A percentile compares a stretch with the other conserved stretches of the same genome.
Conservation (phyloP, 1,140 invertebrate genomes). For the Lerema accius region DNA sequence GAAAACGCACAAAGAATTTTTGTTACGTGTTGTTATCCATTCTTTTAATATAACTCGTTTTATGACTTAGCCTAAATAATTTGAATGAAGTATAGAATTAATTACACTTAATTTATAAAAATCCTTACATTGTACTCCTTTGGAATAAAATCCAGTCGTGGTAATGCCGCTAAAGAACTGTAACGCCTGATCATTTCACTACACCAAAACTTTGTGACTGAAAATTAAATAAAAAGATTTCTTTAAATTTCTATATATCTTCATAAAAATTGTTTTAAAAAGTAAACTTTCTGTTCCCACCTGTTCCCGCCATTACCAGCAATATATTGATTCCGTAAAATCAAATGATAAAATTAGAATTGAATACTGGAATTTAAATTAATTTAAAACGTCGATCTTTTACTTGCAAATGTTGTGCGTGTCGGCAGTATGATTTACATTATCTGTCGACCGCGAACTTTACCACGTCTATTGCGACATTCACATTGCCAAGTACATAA, state of each 20-base stretch:
- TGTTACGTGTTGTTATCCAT: too few species aligned
- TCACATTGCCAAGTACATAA: too few species aligned
- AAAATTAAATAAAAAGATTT: slow-evolving; percentile 24
- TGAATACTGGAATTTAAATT: slow-evolving; percentile 35
- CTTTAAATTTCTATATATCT: too few species aligned
- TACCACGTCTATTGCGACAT: too few species aligned
- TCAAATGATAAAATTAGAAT: slow-evolving; percentile 25
- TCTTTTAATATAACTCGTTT: too few species aligned
- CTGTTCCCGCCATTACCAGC: slow-evolving; percentile 33
- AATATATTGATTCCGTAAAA: slow-evolving; percentile 3
- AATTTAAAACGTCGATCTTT: slow-evolving; percentile 13
- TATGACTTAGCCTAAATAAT: too few species aligned
- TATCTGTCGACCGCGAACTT: too few species aligned
- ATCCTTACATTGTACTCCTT: slow-evolving; percentile 45
- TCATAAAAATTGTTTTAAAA: neutral
- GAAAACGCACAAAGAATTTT: too few species aligned
- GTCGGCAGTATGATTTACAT: too few species aligned
- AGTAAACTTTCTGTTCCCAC: slow-evolving; percentile 21
- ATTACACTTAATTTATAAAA: too few species aligned
- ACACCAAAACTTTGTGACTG: slow-evolving; percentile 39
- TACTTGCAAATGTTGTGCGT: too few species aligned
- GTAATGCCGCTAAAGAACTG: slow-evolving; percentile 53
- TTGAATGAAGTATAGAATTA: too few species aligned
- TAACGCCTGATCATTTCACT: slow-evolving; percentile 38
- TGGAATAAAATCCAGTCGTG: slow-evolving; percentile 63